Conservation (phyloP, 2,888 invertebrate species). For the Adelognathus sp. region DNA sequence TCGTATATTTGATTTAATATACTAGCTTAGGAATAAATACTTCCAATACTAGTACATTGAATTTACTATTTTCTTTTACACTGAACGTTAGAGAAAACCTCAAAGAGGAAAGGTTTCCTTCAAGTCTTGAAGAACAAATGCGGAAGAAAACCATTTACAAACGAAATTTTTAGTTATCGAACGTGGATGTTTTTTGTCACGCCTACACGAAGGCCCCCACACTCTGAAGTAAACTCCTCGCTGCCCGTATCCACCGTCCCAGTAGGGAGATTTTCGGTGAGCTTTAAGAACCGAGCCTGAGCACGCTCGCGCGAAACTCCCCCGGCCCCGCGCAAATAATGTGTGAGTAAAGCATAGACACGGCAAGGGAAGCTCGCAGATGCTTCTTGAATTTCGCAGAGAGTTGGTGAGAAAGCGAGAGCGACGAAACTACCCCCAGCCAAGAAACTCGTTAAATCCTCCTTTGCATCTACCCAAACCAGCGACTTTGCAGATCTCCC, state of each 20-base stretch:
- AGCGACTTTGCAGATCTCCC: constrained; percentile 16
- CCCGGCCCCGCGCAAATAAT: constrained; percentile 40
- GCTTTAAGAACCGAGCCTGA: constrained; percentile 22
- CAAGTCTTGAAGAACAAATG: not conserved
- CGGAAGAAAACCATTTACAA: not conserved
- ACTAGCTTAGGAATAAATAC: too few species aligned
- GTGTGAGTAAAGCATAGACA: constrained; percentile 23
- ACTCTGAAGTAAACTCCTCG: not conserved
- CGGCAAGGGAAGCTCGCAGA: constrained; percentile 37
- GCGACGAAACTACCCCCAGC: constrained; percentile 30
- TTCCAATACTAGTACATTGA: too few species aligned
- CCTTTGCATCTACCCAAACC: constrained; percentile 22
- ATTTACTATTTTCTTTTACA: too few species aligned
- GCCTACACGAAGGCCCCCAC: not conserved
- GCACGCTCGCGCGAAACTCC: constrained; percentile 26
- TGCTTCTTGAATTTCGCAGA: constrained; percentile 27
- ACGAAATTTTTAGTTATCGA: not conserved
- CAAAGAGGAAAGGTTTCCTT: constrained; percentile 12
- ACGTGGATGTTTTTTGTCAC: not conserved
- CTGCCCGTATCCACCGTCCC: not conserved
- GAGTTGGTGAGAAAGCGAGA: constrained; percentile 6
- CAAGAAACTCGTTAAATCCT: constrained; percentile 49
- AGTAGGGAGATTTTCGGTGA: not conserved
- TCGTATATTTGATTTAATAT: too few species aligned
- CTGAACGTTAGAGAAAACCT: not conserved